Evolutionary conservation across 2,113 vertebrate genomes (phyloP).

Genomic region (Uria lomvia): DNA sequence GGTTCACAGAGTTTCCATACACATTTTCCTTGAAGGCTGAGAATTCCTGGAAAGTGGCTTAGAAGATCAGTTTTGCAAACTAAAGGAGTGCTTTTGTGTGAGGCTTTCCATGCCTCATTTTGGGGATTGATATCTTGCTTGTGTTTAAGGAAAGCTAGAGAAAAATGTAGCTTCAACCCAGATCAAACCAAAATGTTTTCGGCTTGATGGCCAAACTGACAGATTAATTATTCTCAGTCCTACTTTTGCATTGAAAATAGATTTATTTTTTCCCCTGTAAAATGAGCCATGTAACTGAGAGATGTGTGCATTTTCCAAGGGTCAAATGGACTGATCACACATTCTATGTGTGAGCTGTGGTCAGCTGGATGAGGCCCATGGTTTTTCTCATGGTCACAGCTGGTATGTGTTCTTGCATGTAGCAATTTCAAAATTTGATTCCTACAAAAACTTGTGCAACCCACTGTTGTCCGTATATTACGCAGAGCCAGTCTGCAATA

Average conservation of each 20-base stretch:
- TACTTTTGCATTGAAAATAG: not conserved
- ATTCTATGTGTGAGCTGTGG: fast-evolving
- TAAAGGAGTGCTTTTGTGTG: not conserved
- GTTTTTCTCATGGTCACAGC: not conserved
- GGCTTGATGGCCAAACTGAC: not conserved
- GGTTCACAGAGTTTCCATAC: not conserved
- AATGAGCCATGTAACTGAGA: not conserved
- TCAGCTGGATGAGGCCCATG: not conserved
- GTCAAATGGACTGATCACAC: not conserved
- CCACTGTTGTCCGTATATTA: not conserved
- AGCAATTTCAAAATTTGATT: not conserved
- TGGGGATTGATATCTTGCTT: not conserved
- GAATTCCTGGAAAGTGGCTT: not conserved
- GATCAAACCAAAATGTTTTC: not conserved
- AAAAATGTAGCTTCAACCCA: not conserved
- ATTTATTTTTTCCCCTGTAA: not conserved
- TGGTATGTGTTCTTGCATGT: not conserved
- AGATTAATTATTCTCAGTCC: not conserved
- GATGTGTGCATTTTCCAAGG: not conserved
- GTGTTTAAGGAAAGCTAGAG: not conserved
- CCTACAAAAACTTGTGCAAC: not conserved
- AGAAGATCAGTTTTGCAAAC: not conserved
- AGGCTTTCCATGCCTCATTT: not conserved
- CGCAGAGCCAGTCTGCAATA: not conserved
- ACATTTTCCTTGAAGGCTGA: no score